Evolutionary conservation across 1,140 invertebrate species (phyloP).

Genomic region (Zaprionus gabonicus): DNA sequence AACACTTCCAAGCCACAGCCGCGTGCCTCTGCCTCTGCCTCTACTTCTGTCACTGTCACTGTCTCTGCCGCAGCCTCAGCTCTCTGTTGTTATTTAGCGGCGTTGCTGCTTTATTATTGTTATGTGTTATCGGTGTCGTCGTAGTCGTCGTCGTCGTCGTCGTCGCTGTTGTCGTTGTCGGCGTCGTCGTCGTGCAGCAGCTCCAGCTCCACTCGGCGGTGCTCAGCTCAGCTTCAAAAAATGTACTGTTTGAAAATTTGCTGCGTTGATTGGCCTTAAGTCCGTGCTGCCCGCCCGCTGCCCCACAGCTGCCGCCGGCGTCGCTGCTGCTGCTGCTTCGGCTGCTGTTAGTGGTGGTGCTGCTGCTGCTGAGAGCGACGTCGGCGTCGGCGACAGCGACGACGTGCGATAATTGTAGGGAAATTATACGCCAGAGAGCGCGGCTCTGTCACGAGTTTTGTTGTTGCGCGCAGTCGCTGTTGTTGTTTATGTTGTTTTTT

Average conservation of each 20-base stretch:
- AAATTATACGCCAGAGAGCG: constrained; percentile 68
- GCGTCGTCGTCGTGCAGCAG: constrained; percentile 36
- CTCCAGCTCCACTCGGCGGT: constrained; percentile 48
- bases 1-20: neutral
- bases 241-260: constrained; percentile 80
- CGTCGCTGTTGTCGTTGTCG: constrained; percentile 6
- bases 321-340: constrained; percentile 27
- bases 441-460: constrained; percentile 31
- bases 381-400: constrained; percentile 17
- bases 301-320: constrained; percentile 42
- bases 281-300: constrained; percentile 55
- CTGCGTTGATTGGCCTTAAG: constrained; percentile 81
- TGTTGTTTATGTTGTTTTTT: constrained; percentile 27
- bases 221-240: constrained; percentile 75
- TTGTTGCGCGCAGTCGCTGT: constrained; percentile 17
- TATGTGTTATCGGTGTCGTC: constrained; percentile 10
- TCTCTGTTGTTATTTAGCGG: constrained; percentile 15
- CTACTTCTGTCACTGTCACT: neutral
- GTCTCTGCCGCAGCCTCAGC: neutral
- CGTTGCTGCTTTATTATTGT: neutral
- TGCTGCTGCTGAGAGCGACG: constrained; percentile 9
- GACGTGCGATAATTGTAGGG: constrained; percentile 77
- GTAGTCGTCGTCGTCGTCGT: constrained; percentile 14
- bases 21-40: constrained; percentile 23
- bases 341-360: constrained; percentile 8